A percentile compares a stretch with the other conserved stretches of the same genome.
Conservation (phyloP, 2,888 invertebrate species). For the Euphydryas editha region DNA sequence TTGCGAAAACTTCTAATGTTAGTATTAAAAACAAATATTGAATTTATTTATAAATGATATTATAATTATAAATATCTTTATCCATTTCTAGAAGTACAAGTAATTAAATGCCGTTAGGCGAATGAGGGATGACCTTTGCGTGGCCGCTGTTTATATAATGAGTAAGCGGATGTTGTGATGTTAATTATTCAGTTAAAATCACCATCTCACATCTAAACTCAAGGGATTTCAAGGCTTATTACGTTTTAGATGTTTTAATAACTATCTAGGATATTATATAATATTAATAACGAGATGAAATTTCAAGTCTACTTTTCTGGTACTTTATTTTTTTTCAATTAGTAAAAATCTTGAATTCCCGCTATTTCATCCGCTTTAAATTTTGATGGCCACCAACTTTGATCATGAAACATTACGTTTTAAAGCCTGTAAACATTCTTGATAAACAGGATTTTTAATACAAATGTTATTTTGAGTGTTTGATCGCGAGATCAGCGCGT, state of each 20-base stretch:
- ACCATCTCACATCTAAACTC: too few relatives aligned
- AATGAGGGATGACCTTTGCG: conserved; percentile 11
- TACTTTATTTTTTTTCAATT: not conserved
- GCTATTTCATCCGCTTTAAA: too few relatives aligned
- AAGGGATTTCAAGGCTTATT: not conserved
- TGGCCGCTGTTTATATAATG: conserved; percentile 16
- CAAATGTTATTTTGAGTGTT: too few relatives aligned
- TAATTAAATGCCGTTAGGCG: not conserved
- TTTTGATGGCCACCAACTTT: too few relatives aligned
- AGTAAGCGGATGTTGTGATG: conserved; percentile 27
- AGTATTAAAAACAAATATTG: not conserved
- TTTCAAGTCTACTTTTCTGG: not conserved
- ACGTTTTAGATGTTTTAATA: not conserved
- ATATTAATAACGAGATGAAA: not conserved
- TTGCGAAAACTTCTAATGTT: too few relatives aligned
- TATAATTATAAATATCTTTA: conserved; percentile 4
- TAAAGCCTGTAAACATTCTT: too few relatives aligned
- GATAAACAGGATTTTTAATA: too few relatives aligned
- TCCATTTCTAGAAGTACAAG: not conserved
- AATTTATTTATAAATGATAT: not conserved
- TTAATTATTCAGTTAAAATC: conserved; percentile 24
- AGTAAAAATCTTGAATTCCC: too few relatives aligned
- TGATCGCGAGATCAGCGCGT: too few relatives aligned
- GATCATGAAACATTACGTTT: too few relatives aligned
- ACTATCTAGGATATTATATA: not conserved